Conservation (phyloP, 2,888 invertebrate genomes). For the Ligdia adustata region DNA sequence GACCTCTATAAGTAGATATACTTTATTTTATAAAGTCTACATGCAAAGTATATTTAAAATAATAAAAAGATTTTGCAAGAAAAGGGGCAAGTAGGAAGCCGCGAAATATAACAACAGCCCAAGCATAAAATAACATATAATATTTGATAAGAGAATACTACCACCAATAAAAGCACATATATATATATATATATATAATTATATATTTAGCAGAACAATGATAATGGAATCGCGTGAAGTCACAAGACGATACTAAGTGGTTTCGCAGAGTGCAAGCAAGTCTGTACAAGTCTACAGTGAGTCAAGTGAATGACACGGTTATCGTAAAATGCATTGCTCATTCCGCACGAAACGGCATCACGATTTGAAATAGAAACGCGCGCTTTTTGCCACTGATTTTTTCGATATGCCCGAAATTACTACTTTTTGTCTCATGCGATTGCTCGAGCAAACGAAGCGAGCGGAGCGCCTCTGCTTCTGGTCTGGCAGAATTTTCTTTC, state of each 20-base stretch:
- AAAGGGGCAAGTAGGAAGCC: not conserved
- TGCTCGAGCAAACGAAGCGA: no score
- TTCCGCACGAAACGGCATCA: constrained; percentile 3
- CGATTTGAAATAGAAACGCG: constrained; percentile 5
- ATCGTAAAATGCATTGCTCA: constrained; percentile 17
- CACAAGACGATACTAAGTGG: constrained; percentile 8
- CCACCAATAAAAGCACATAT: constrained; percentile 1
- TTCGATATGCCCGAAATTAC: no score
- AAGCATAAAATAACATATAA: no score
- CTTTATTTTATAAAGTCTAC: no score
- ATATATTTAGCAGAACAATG: not conserved
- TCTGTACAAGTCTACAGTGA: constrained; percentile 20
- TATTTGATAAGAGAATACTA: constrained; percentile 3
- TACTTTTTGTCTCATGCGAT: no score
- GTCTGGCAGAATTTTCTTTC: no score
- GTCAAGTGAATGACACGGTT: constrained; percentile 35
- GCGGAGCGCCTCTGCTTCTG: no score
- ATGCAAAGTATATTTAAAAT: no score
- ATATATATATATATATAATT: not conserved
- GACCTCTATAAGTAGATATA: no score
- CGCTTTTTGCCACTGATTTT: not conserved
- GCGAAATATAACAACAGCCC: no score
- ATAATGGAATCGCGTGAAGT: constrained; percentile 9
- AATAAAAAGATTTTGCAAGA: no score
- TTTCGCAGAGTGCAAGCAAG: constrained; percentile 1